These are phyloP conservation scores for Scophthalmus maximus DNA, from an alignment of 2,113 vertebrate species.

Conservation along the genomic window DNA sequence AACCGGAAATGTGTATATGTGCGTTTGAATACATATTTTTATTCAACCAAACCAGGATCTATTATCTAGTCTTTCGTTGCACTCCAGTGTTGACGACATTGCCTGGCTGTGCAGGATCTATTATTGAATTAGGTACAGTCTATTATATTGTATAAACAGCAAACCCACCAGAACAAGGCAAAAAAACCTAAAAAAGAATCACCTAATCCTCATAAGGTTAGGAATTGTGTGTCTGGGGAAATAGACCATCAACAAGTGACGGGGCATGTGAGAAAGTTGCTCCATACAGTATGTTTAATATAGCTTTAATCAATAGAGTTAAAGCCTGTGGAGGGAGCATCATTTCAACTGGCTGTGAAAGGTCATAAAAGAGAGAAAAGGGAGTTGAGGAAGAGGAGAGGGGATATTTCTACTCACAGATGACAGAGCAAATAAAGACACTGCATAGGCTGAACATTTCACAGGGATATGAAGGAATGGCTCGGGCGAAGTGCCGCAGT, in stretches of 20 bases:
- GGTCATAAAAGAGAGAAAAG: slow-evolving; percentile 1
- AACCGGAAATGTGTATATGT: too few species aligned
- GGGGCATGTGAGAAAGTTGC: background rate
- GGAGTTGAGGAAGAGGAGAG: background rate
- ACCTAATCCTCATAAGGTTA: background rate
- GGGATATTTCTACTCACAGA: slow-evolving; percentile 6
- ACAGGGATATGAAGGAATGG: background rate
- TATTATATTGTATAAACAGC: too few species aligned
- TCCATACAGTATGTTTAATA: background rate
- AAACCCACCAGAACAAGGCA: too few species aligned
- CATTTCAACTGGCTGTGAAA: background rate
- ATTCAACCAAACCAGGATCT: too few species aligned
- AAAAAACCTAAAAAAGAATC: background rate
- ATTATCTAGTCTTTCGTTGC: too few species aligned
- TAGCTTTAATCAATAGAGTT: slow-evolving; percentile 28
- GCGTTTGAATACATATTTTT: too few species aligned
- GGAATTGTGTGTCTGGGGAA: background rate
- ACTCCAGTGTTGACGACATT: too few species aligned
- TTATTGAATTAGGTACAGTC: too few species aligned
- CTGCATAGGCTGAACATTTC: background rate
- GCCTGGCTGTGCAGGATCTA: too few species aligned
- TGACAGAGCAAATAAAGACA: background rate
- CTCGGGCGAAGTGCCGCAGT: too few species aligned
- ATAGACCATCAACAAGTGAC: slow-evolving; percentile 10
- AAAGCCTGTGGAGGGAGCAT: background rate